These are phyloP conservation scores for Xestia c-nigrum DNA, from an alignment of 2,888 invertebrate genomes.

Conservation along the genomic window DNA sequence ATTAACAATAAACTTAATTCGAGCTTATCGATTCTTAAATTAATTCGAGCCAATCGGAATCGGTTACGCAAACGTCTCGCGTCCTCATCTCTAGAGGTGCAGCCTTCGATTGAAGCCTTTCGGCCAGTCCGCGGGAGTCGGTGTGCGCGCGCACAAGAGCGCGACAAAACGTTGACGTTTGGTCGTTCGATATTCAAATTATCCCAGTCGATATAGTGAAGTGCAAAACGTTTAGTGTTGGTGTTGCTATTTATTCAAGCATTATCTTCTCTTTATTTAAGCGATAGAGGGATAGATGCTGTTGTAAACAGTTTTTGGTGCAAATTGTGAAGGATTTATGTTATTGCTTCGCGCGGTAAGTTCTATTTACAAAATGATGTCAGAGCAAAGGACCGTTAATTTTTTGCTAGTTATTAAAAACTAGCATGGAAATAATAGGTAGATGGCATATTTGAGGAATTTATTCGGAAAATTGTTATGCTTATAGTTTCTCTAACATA, in stretches of 20 bases:
- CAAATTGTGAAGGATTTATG: constrained; percentile 73
- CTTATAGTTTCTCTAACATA: constrained; percentile 23
- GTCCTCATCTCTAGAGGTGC: constrained; percentile 73
- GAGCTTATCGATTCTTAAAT: constrained; percentile 62
- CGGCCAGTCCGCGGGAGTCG: constrained; percentile 79
- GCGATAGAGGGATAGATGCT: constrained; percentile 83
- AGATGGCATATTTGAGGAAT: constrained; percentile 11
- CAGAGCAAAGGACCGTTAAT: constrained; percentile 55
- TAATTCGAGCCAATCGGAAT: constrained; percentile 67
- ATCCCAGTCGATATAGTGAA: constrained; percentile 69
- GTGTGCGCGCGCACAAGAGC: constrained; percentile 84
- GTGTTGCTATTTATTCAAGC: constrained; percentile 55
- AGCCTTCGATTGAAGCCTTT: constrained; percentile 79
- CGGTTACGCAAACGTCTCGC: constrained; percentile 73
- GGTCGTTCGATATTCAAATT: constrained; percentile 57
- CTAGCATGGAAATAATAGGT: constrained; percentile 16
- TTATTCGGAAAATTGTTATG: constrained; percentile 24
- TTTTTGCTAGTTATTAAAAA: constrained; percentile 47
- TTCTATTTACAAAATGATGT: constrained; percentile 62
- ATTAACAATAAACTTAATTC: constrained; percentile 46
- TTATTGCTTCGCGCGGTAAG: constrained; percentile 71
- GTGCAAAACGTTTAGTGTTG: constrained; percentile 72
- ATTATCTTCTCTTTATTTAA: constrained; percentile 84
- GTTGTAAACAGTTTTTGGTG: constrained; percentile 74
- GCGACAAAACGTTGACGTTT: constrained; percentile 66